These are phyloP conservation scores for Limnephilus marmoratus DNA, from an alignment of 2,888 invertebrate genomes.

Conservation along the genomic window DNA sequence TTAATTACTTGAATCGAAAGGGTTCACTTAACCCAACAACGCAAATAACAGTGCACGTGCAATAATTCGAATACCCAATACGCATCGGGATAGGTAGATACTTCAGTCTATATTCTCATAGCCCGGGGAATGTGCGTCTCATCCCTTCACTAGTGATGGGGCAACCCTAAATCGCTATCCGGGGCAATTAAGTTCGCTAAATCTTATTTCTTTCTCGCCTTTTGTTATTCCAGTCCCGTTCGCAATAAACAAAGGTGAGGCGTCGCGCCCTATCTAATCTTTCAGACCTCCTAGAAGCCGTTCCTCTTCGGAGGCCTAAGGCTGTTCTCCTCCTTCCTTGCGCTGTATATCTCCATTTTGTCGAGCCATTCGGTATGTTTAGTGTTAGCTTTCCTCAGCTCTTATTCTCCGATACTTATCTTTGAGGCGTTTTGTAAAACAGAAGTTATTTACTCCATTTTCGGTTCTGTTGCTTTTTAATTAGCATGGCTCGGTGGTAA, in stretches of 20 bases:
- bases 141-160: conserved; percentile 24
- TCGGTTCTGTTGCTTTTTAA: conserved; percentile 2
- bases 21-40: not conserved
- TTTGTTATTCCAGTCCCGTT: conserved; percentile 65
- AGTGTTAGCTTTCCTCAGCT: conserved; percentile 11
- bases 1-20: not conserved
- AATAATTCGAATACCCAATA: not conserved
- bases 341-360: conserved; percentile 19
- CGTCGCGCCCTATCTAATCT: conserved; percentile 38
- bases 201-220: conserved; percentile 65
- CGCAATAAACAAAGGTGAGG: conserved; percentile 63
- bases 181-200: conserved; percentile 66
- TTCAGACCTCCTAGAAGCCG: conserved; percentile 20
- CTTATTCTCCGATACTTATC: not conserved
- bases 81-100: not conserved
- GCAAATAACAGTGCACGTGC: not conserved
- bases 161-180: conserved; percentile 62
- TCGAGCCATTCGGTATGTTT: conserved; percentile 8
- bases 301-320: conserved; percentile 23
- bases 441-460: not conserved
- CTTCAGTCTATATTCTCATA: not conserved
- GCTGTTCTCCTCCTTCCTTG: not conserved
- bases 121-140: not conserved
- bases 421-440: not conserved
- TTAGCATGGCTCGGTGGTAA: not conserved